A percentile compares a stretch with the other conserved stretches of the same genome.
These are phyloP conservation scores for Bombylius major DNA, from an alignment of 2,888 invertebrate species.

Conservation along the genomic window DNA sequence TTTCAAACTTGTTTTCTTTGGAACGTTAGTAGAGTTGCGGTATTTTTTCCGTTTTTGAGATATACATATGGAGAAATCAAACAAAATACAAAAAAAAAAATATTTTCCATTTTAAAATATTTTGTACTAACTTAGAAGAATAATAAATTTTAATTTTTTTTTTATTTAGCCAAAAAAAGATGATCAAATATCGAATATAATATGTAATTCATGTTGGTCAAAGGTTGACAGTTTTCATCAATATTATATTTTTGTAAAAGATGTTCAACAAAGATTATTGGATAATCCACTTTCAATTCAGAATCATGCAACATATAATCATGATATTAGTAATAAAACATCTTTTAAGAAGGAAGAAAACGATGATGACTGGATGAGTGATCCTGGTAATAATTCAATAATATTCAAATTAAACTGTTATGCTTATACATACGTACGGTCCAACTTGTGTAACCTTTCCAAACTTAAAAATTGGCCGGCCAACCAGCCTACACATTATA, in stretches of 20 bases:
- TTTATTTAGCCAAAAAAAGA: conserved; percentile 22
- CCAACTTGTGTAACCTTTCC: too few relatives aligned
- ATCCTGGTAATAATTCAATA: neutral
- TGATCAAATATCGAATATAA: conserved; percentile 28
- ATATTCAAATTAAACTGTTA: neutral
- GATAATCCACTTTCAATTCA: neutral
- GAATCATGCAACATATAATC: neutral
- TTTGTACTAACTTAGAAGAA: too few relatives aligned
- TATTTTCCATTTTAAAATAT: too few relatives aligned
- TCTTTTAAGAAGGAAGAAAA: neutral
- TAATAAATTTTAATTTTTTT: neutral
- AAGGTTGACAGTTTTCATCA: conserved; percentile 29
- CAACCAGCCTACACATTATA: too few relatives aligned
- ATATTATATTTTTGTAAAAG: conserved; percentile 28
- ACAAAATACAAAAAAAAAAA: too few relatives aligned
- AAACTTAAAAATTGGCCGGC: too few relatives aligned
- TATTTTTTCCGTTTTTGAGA: too few relatives aligned
- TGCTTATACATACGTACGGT: too few relatives aligned
- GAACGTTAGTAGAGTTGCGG: too few relatives aligned
- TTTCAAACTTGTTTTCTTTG: too few relatives aligned
- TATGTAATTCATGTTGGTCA: conserved; percentile 31
- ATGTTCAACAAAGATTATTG: conserved; percentile 22
- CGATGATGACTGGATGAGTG: neutral
- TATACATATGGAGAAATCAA: too few relatives aligned
- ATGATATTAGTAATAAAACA: neutral